Percentiles rank a stretch among this genome's conserved stretches.
These are phyloP conservation scores for Leguminivora glycinivorella DNA, from an alignment of 1,140 invertebrate species.

Conservation along the genomic window DNA sequence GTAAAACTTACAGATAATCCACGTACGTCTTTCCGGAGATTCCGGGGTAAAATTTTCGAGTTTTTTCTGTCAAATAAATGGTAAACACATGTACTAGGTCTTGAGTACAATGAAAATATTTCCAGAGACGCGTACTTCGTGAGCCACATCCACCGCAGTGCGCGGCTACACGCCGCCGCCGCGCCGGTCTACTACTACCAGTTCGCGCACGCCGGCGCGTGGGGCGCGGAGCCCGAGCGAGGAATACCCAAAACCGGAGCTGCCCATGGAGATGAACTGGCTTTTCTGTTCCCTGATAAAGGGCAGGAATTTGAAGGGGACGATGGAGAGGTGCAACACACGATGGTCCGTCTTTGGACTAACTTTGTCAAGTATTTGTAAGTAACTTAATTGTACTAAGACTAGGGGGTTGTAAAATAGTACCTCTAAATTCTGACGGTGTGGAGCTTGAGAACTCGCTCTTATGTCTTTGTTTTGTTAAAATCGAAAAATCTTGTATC, in stretches of 20 bases:
- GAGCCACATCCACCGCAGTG: constrained; percentile 57
- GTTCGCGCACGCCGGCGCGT: constrained; percentile 53
- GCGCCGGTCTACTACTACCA: constrained; percentile 60
- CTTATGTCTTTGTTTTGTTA: too few relatives aligned
- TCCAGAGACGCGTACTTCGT: constrained; percentile 65
- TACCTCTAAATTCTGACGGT: too few relatives aligned
- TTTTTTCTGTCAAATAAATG: background rate
- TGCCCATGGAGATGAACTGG: constrained; percentile 66
- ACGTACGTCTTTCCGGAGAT: background rate
- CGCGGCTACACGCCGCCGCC: constrained; percentile 45
- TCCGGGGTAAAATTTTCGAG: background rate
- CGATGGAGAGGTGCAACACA: constrained; percentile 50
- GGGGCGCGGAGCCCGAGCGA: constrained; percentile 50
- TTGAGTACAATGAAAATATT: constrained; percentile 9
- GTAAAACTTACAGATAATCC: background rate
- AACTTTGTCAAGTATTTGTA: constrained; percentile 69
- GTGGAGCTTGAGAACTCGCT: too few relatives aligned
- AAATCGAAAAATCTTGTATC: too few relatives aligned
- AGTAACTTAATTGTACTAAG: constrained; percentile 36
- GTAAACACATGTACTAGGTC: background rate
- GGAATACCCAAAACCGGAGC: constrained; percentile 53
- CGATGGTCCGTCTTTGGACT: constrained; percentile 55
- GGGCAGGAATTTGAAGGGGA: constrained; percentile 46
- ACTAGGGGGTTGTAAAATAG: too few relatives aligned
- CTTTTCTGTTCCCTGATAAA: constrained; percentile 54